Percentiles rank a stretch among this genome's conserved stretches.
These are phyloP conservation scores for Monochamus saltuarius DNA, from an alignment of 1,140 invertebrate species.

Conservation along the genomic window DNA sequence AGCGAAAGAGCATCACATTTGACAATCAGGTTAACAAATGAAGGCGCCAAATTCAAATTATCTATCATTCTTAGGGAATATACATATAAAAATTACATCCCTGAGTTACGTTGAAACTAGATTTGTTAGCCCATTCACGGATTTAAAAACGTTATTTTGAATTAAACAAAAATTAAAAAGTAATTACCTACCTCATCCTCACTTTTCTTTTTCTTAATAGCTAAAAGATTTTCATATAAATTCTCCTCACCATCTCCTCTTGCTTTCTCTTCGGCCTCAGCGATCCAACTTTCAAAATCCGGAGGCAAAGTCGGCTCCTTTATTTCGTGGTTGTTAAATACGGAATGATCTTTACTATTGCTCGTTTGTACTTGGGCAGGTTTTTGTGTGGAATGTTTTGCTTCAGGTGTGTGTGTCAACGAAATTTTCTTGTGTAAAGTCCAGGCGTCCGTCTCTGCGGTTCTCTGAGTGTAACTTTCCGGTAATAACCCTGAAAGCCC, in stretches of 20 bases:
- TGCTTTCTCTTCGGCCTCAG: slow-evolving; percentile 2
- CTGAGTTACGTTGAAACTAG: too few relatives aligned
- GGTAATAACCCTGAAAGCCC: slow-evolving; percentile 78
- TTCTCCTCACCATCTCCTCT: slow-evolving; percentile 16
- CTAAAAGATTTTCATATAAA: slow-evolving; percentile 34
- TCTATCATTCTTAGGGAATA: too few relatives aligned
- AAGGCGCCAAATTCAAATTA: too few relatives aligned
- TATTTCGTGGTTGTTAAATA: slow-evolving; percentile 22
- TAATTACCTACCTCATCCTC: background rate
- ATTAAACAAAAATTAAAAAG: too few relatives aligned
- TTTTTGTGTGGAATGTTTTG: slow-evolving; percentile 3
- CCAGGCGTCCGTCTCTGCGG: slow-evolving; percentile 88
- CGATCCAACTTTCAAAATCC: background rate
- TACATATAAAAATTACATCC: too few relatives aligned
- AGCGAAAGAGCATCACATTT: too few relatives aligned
- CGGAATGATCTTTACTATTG: slow-evolving; percentile 17
- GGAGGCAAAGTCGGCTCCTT: slow-evolving; percentile 11
- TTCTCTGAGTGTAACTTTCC: slow-evolving; percentile 76
- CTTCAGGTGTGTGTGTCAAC: slow-evolving; percentile 47
- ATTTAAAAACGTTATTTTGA: too few relatives aligned
- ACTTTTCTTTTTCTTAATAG: slow-evolving; percentile 22
- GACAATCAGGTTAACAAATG: too few relatives aligned
- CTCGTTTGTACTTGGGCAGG: slow-evolving; percentile 4
- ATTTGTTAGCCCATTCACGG: too few relatives aligned
- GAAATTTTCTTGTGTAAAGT: slow-evolving; percentile 74